Evolutionary conservation across 2,113 vertebrate genomes (phyloP).

Genomic region (Pelusios castaneus): DNA sequence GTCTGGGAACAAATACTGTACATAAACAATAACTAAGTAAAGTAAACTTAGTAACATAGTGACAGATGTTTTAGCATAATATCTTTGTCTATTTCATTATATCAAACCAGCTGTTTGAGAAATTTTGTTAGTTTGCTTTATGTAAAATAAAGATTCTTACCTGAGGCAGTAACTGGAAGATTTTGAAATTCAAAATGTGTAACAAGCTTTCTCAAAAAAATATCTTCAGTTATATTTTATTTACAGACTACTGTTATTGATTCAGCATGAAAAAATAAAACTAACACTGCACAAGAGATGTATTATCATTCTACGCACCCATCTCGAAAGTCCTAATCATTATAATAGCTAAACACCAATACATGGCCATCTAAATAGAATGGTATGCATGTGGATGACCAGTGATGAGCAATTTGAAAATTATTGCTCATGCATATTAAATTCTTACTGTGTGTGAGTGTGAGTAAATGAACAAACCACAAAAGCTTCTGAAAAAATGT

Average conservation of each 20-base stretch:
- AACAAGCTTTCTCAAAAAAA: neutral
- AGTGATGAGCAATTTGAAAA: neutral
- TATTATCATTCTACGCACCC: neutral
- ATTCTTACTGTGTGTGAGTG: neutral
- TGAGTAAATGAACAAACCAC: neutral
- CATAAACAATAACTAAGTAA: constrained; percentile 6
- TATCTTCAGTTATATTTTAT: neutral
- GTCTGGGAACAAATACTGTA: neutral
- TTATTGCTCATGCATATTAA: neutral
- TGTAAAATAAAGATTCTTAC: neutral
- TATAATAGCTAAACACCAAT: neutral
- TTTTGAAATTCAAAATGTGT: neutral
- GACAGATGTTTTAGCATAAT: neutral
- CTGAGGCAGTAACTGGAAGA: neutral
- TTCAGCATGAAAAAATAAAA: neutral
- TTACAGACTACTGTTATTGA: neutral
- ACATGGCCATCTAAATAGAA: neutral
- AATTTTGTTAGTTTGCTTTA: neutral
- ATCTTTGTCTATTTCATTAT: neutral
- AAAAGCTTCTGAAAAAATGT: neutral
- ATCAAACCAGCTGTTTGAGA: neutral
- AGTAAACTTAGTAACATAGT: neutral
- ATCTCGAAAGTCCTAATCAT: neutral
- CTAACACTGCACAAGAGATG: neutral
- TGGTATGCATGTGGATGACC: neutral